Conservation (phyloP, 2,888 invertebrate species). For the Cryptophagus acutangulus region DNA sequence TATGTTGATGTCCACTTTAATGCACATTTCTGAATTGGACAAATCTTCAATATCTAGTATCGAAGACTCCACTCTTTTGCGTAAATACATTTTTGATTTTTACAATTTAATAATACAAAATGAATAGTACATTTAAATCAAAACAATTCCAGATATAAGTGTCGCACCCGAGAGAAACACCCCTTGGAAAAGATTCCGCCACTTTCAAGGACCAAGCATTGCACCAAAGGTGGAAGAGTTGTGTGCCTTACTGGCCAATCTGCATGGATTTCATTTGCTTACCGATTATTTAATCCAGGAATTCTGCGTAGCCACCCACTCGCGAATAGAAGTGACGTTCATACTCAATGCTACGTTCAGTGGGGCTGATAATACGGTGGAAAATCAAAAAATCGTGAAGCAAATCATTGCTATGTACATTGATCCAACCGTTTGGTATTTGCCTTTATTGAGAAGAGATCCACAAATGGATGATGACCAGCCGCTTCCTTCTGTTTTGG, state of each 20-base stretch:
- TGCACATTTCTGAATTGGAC: conserved; percentile 54
- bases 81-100: conserved; percentile 17
- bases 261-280: conserved; percentile 54
- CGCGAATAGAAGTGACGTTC: conserved; percentile 58
- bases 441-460: conserved; percentile 49
- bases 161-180: conserved; percentile 40
- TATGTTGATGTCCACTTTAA: conserved; percentile 54
- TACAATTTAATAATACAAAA: neutral
- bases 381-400: conserved; percentile 22
- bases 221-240: conserved; percentile 52
- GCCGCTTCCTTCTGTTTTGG: no score
- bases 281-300: conserved; percentile 60
- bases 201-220: conserved; percentile 52
- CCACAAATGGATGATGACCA: no score
- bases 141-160: conserved; percentile 43
- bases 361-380: conserved; percentile 10
- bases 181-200: conserved; percentile 63
- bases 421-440: conserved; percentile 52
- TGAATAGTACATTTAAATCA: neutral
- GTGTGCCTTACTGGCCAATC: conserved; percentile 55
- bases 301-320: conserved; percentile 50
- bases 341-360: conserved; percentile 53
- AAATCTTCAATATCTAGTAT: conserved; percentile 49
- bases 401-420: conserved; percentile 44
- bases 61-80: conserved; percentile 47